These are phyloP conservation scores for Pristionchus arcanus DNA, from an alignment of 2,888 invertebrate genomes.

Conservation along the genomic window DNA sequence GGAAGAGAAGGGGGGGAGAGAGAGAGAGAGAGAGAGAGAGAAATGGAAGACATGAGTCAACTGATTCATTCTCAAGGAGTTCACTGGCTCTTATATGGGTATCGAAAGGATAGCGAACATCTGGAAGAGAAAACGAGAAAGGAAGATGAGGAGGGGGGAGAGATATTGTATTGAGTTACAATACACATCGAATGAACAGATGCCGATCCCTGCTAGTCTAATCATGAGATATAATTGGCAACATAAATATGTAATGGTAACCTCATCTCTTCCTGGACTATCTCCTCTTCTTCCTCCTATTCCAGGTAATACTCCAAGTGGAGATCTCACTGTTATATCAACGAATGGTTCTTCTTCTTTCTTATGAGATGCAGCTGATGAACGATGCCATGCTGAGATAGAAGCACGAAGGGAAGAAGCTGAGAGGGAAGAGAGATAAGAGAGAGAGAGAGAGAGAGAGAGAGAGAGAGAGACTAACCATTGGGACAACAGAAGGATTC, in stretches of 20 bases:
- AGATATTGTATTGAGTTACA: not conserved
- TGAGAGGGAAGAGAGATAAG: not conserved
- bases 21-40: not conserved
- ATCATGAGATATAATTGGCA: not conserved
- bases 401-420: not conserved
- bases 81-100: too few species aligned
- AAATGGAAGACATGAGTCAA: too few species aligned
- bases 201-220: not conserved
- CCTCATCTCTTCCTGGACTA: conserved; percentile 11
- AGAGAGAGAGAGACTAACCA: conserved; percentile 41
- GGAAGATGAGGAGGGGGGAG: conserved; percentile 49
- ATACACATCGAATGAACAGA: not conserved
- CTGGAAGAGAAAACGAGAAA: not conserved
- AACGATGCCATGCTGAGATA: conserved; percentile 28
- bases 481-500: conserved; percentile 66
- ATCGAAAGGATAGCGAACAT: not conserved
- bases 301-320: conserved; percentile 20
- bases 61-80: too few species aligned
- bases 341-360: conserved; percentile 26
- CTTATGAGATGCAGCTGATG: not conserved
- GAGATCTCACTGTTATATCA: not conserved
- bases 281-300: conserved; percentile 29
- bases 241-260: not conserved
- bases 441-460: too few species aligned
- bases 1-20: too few species aligned